Base-by-base conservation (phyloP, 1,140 invertebrate genomes). In the Drosophila sp. region DNA sequence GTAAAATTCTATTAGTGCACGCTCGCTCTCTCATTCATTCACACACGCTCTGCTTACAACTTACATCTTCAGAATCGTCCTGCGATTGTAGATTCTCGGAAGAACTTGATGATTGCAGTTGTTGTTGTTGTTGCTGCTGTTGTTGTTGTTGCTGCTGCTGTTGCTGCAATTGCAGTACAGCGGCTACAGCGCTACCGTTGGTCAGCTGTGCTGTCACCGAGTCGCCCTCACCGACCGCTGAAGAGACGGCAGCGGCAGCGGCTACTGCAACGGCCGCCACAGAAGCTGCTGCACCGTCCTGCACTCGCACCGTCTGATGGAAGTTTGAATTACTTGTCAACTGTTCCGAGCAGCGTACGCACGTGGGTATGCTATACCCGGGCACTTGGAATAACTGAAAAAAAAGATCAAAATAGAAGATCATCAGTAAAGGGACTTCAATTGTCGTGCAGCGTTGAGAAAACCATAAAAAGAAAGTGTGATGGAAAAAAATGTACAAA, bases 321-420 rank as follows among this genome's bases (percentile, higher is more conserved):
- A 91, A 91, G 58, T 83, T 90, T 18, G 86, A 73, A 65, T 91
- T 92, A 62, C 75, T 89, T 58, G 91, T 91, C 69, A 92, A 80
- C 80, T 91, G 91, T 72, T 92, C 91, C 27, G 91, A 91, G 78
- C 91, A 92, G 79, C 91, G 91, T 14, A 90, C 89, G 89, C 91
- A 92, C 70, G 91, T 91, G 72, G 90, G 90, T 83, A 91, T 89
- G 75, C 89, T 91, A 80, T 91, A 92, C 59, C 91, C 90, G 70
- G 91, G 89, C 62, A 92, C 90, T 80, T 92, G 91, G 64, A 91
- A 92, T 73, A 92, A 75, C 91, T 92, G 81, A 25, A 80, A 82
- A 62, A 16, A 76, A 51, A 72, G 34, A 48, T 29, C 3, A 65
- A 46, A 6, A 43, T 50, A 16, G 11, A 8, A 18, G 53, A 58